Base-by-base conservation (phyloP, 2,113 vertebrate species). In the Sturnus vulgaris region DNA sequence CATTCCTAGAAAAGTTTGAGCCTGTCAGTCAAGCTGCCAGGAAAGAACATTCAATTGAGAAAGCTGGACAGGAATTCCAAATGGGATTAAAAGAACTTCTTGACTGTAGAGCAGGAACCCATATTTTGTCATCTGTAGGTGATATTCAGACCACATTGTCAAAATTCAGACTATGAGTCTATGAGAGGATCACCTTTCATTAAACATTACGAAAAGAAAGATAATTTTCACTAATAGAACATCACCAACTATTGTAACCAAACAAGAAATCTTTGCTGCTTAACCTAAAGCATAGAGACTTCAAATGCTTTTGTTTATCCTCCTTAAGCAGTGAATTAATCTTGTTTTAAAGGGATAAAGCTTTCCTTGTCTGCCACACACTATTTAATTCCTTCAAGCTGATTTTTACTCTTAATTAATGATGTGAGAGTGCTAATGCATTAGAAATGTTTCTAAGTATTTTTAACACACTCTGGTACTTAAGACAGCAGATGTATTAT, bases 101-200 rank as follows among this genome's bases (percentile, higher is more conserved):
- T 95, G 52, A 98, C 59, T 99, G 98, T 40, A 93, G 98, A 95
- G 98, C 98, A 2, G 98, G 98, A 92, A 99, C 98, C 7, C 96
- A 70, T 88, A 98, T 99, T 96, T 96, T 99, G 77, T 98, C 98
- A 15, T 97, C 98, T 22, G 96, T 99, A 80, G 98, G 98, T 33
- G 98, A 99, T 50, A 97, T 99, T 70, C 99, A 99, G 95, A 99
- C 84, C 99, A 99, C 75, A 98, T 98, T 60, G 97, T 99, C 37
- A 99, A 99, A 97, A 99, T 98, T 8, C 98, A 99, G 92, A 98
- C 98, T 22, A 98, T 99, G 98, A 99, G 92, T 98, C 98, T 22
- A 98, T 99, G 98, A 97, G 98, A 93, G 98, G 98, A 28, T 99
- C 98, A 33, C 98, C 98, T 4, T 99, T 99, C 87, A 98, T 98